Conservation (phyloP, 1,140 invertebrate species). For the Macrosteles quadrilineatus region DNA sequence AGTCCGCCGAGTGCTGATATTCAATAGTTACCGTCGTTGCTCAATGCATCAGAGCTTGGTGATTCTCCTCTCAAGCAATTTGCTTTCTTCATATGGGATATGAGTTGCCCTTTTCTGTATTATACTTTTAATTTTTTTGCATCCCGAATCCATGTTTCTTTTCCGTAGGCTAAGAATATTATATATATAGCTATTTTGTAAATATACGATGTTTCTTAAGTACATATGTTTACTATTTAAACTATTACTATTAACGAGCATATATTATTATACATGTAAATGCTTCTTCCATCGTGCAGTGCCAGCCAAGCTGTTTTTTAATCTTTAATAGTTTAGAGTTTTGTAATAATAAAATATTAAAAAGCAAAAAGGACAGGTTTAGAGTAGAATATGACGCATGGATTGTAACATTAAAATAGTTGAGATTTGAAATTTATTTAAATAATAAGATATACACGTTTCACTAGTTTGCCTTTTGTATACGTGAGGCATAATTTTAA, state of each 20-base stretch:
- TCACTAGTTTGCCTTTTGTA: slow-evolving; percentile 27
- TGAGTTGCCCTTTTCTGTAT: slow-evolving; percentile 1
- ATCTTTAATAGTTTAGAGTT: slow-evolving; percentile 29
- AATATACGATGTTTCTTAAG: slow-evolving; percentile 26
- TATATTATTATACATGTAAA: slow-evolving; percentile 26
- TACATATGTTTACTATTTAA: slow-evolving; percentile 27
- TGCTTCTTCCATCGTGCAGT: slow-evolving; percentile 30
- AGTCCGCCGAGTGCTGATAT: too few relatives aligned
- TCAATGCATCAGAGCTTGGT: neutral
- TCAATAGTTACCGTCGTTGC: too few relatives aligned
- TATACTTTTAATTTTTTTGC: slow-evolving; percentile 14
- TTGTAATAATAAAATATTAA: slow-evolving; percentile 29
- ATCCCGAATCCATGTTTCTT: too few relatives aligned
- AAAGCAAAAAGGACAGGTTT: slow-evolving; percentile 20
- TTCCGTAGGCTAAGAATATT: neutral
- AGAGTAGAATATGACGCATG: slow-evolving; percentile 4
- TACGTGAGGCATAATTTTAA: slow-evolving; percentile 23
- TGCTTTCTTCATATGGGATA: neutral
- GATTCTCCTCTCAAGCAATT: slow-evolving; percentile 4
- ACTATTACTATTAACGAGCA: slow-evolving; percentile 18
- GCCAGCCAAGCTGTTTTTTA: slow-evolving; percentile 29
- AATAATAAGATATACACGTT: slow-evolving; percentile 18
- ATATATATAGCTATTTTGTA: slow-evolving; percentile 28
- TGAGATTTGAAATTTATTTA: slow-evolving; percentile 17
- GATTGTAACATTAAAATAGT: slow-evolving; percentile 14